Percentiles rank a stretch among this genome's conserved stretches.
phyloP scores from a whole-genome alignment of 2,113 vertebrate genomes.

The Sardina pilchardus region DNA sequence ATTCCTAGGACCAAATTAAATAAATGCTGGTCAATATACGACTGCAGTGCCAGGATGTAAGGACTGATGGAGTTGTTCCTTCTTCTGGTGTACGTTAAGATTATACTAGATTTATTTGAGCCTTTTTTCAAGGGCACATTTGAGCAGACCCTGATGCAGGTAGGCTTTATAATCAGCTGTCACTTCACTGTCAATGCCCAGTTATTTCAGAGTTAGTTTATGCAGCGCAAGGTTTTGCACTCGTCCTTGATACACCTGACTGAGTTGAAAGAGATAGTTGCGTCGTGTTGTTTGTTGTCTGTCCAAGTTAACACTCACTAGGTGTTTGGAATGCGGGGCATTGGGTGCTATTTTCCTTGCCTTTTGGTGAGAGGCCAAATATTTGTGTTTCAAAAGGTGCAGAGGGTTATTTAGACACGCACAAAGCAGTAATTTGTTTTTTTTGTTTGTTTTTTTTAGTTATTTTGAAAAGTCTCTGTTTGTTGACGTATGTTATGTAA shows the following conservation, averaged over 20 bases:
- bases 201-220: not conserved
- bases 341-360: not conserved
- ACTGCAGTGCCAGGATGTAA: not conserved
- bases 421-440: not conserved
- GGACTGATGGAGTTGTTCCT: not conserved
- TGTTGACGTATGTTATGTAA: not conserved
- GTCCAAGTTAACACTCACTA: not conserved
- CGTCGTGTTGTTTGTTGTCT: not conserved
- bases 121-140: not conserved
- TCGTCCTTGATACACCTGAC: not conserved
- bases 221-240: not conserved
- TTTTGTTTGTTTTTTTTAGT: not conserved
- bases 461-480: not conserved
- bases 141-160: not conserved
- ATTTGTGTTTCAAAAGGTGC: conserved; percentile 12
- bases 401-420: not conserved
- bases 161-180: not conserved
- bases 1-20: not conserved
- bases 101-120: not conserved
- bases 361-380: not conserved
- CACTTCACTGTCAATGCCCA: not conserved
- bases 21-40: not conserved
- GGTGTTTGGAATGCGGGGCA: not conserved
- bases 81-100: not conserved
- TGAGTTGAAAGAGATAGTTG: not conserved